Evolutionary conservation across 1,140 invertebrate species (phyloP).

Genomic region (Drosophila novamexicana): DNA sequence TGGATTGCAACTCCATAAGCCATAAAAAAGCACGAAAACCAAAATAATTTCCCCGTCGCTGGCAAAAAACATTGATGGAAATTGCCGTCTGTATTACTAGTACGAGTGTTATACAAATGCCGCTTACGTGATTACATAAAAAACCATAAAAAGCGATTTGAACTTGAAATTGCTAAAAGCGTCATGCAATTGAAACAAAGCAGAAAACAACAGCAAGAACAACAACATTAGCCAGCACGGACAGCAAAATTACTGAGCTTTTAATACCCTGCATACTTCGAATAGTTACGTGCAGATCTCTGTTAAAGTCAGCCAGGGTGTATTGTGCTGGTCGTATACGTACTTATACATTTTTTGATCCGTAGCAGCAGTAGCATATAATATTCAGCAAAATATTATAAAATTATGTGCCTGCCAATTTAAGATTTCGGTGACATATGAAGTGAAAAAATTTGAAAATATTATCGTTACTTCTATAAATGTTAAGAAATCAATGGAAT

Average conservation of each 20-base stretch:
- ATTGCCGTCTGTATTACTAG: slow-evolving; percentile 21
- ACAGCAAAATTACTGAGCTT: slow-evolving; percentile 16
- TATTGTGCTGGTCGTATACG: not conserved
- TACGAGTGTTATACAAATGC: slow-evolving; percentile 46
- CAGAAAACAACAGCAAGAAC: not conserved
- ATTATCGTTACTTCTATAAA: no score
- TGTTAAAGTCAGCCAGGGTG: not conserved
- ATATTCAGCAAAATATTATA: no score
- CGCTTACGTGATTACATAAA: slow-evolving; percentile 75
- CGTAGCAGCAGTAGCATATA: no score
- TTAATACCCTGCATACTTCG: slow-evolving; percentile 10
- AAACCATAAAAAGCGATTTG: slow-evolving; percentile 64
- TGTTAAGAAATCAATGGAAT: no score
- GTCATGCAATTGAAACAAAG: slow-evolving; percentile 64
- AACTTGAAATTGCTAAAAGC: slow-evolving; percentile 71
- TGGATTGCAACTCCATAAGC: slow-evolving; percentile 17
- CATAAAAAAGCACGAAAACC: not conserved
- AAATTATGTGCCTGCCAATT: no score
- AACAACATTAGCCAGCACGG: slow-evolving; percentile 24
- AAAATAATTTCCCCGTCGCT: slow-evolving; percentile 3
- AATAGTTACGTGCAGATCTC: not conserved
- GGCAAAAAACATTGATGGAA: slow-evolving; percentile 26
- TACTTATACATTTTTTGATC: not conserved
- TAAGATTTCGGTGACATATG: no score
- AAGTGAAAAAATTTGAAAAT: no score